A percentile compares a stretch with the other conserved stretches of the same genome.
Evolutionary conservation across 2,113 vertebrate species (phyloP).

Genomic region (Gadus macrocephalus): DNA sequence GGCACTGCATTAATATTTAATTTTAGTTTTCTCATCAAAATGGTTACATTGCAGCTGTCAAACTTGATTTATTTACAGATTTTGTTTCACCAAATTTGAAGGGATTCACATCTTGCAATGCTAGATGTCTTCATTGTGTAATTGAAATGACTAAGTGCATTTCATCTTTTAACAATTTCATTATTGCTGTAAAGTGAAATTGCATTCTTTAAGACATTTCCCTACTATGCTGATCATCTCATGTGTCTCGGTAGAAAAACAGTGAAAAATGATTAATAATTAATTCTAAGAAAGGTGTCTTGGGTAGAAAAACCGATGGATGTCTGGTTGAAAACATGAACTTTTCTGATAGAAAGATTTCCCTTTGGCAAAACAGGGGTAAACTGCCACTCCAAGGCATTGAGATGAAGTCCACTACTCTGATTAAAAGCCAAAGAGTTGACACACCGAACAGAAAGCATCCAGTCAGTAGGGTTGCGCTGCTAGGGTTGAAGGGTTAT

Average conservation of each 20-base stretch:
- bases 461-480: not conserved
- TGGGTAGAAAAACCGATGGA: slow-evolving; percentile 53
- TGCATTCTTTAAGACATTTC: too few species aligned
- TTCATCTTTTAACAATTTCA: not conserved
- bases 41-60: too few species aligned
- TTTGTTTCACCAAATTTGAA: too few species aligned
- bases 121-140: too few species aligned
- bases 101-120: too few species aligned
- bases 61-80: too few species aligned
- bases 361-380: slow-evolving; percentile 69
- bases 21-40: too few species aligned
- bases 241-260: slow-evolving; percentile 5
- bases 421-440: slow-evolving; percentile 22
- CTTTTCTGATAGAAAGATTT: slow-evolving; percentile 60
- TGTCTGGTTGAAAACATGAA: slow-evolving; percentile 40
- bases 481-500: not conserved
- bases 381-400: slow-evolving; percentile 65
- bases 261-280: slow-evolving; percentile 45
- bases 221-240: too few species aligned
- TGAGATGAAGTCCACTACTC: slow-evolving; percentile 35
- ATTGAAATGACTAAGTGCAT: too few species aligned
- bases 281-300: slow-evolving; percentile 49
- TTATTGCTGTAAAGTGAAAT: not conserved
- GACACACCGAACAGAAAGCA: slow-evolving; percentile 37
- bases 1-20: too few species aligned